Percentiles rank a stretch among this genome's conserved stretches.
Conservation (phyloP, 2,113 vertebrate genomes). For the Condylura cristata region DNA sequence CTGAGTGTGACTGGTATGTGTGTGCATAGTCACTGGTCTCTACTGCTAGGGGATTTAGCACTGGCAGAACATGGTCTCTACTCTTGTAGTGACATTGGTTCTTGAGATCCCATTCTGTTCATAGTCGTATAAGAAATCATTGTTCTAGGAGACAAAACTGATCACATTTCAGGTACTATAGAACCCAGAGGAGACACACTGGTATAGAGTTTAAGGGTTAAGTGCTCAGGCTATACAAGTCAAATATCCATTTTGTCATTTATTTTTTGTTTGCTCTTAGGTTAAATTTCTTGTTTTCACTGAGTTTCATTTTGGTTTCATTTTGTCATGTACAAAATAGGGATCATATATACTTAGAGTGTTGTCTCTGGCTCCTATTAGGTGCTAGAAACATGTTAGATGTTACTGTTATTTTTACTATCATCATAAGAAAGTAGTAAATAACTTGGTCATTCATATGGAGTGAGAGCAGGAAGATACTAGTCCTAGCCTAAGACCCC, state of each 20-base stretch:
- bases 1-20: constrained; percentile 11
- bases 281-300: neutral
- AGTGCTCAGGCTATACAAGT: neutral
- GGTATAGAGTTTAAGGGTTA: neutral
- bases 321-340: neutral
- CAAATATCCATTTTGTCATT: neutral
- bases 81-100: neutral
- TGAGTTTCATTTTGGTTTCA: neutral
- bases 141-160: neutral
- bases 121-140: neutral
- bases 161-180: neutral
- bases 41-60: neutral
- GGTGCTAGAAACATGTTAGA: neutral
- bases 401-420: neutral
- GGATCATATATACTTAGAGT: neutral
- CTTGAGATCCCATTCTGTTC: neutral
- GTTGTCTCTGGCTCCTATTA: neutral
- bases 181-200: neutral
- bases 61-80: constrained; percentile 1
- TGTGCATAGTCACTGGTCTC: constrained; percentile 44
- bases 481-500: no score
- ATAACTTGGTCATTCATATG: neutral
- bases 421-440: neutral
- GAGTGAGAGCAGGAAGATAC: neutral
- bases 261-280: neutral